phyloP scores from a whole-genome alignment of 2,113 vertebrate species.

The Oreotrochilus melanogaster region DNA sequence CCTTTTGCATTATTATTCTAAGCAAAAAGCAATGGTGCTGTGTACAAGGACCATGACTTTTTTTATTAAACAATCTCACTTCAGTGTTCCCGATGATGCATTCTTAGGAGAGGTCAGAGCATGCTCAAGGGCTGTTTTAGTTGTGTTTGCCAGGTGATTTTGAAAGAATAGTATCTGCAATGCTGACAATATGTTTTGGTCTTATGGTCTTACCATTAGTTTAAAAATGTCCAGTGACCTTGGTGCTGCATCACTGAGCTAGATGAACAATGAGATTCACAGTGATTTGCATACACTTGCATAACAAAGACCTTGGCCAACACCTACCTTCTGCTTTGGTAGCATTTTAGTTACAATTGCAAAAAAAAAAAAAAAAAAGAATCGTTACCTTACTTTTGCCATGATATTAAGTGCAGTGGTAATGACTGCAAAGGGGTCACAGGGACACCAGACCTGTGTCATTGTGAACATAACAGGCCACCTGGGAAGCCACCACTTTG shows the following conservation, averaged over 20 bases:
- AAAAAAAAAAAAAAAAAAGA: neutral
- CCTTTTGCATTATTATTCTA: neutral
- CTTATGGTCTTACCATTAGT: constrained; percentile 23
- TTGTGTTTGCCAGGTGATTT: constrained; percentile 10
- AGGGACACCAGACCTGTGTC: neutral
- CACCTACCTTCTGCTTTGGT: neutral
- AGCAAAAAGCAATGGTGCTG: neutral
- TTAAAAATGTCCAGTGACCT: constrained; percentile 35
- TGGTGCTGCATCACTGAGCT: constrained; percentile 29
- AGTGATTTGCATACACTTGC: constrained; percentile 27
- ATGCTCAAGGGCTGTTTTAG: neutral
- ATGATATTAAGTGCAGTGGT: neutral
- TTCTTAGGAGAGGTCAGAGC: neutral
- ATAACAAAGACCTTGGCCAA: constrained; percentile 28
- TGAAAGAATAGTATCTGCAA: constrained; percentile 9
- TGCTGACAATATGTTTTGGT: constrained; percentile 26
- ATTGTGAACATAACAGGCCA: neutral
- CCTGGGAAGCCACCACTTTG: neutral
- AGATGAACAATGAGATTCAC: constrained; percentile 21
- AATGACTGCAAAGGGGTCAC: neutral
- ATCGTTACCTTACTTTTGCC: neutral
- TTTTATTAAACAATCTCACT: neutral
- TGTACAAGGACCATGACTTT: neutral
- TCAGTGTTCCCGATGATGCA: neutral
- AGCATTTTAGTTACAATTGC: neutral